Percentiles rank a stretch among this genome's conserved stretches.
Conservation (phyloP, 30 jellyfish, hydroid and myxozoan genomes). For the Hydractinia symbiolongicarpus region DNA sequence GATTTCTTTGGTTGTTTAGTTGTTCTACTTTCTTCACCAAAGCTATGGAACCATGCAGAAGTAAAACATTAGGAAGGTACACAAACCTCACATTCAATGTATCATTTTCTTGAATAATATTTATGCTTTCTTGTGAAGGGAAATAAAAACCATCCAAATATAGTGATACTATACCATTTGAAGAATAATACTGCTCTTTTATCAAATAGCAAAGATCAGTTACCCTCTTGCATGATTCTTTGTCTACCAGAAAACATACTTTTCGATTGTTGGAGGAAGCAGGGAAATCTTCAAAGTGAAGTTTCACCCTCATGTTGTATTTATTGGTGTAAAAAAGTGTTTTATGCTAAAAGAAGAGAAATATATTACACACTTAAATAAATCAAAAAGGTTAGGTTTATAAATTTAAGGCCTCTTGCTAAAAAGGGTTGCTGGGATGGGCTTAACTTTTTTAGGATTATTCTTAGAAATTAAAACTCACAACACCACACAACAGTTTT, state of each 20-base stretch:
- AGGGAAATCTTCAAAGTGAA: conserved; percentile 13
- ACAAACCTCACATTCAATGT: conserved; percentile 21
- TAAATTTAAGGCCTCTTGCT: no score
- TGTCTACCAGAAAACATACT: conserved; percentile 20
- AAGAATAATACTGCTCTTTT: background rate
- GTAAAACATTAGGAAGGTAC: no score
- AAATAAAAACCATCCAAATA: conserved; percentile 23
- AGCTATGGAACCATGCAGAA: no score
- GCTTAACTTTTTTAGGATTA: no score
- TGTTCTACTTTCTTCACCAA: no score
- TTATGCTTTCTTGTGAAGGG: conserved; percentile 32
- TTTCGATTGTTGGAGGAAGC: background rate
- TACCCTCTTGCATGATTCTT: conserved; percentile 20
- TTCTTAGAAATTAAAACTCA: no score
- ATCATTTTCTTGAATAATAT: conserved; percentile 29
- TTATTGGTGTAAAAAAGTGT: background rate
- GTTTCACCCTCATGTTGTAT: conserved; percentile 26
- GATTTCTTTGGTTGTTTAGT: no score
- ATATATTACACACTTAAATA: no score
- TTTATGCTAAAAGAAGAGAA: no score
- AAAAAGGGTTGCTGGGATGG: no score
- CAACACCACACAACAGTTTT: no score
- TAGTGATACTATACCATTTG: conserved; percentile 2
- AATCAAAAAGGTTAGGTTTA: no score
- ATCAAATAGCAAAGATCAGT: conserved; percentile 27